Percentiles rank a stretch among this genome's conserved stretches.
Conservation (phyloP, 2,113 vertebrate species). For the Taxidea taxus region DNA sequence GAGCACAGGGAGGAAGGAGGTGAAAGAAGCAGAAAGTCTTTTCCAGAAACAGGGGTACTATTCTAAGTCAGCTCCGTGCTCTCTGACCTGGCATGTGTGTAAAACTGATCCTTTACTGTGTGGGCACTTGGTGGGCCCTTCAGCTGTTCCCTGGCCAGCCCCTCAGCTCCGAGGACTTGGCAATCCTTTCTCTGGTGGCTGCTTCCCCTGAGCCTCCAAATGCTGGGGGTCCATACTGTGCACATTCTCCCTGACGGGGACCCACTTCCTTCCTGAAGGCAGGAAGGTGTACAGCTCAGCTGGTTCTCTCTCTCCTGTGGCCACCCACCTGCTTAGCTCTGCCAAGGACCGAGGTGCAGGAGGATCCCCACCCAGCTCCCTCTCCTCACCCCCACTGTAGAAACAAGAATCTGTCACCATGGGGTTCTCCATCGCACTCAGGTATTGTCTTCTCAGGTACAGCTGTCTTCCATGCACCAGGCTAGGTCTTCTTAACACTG, state of each 20-base stretch:
- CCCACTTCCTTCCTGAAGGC: neutral
- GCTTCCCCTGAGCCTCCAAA: neutral
- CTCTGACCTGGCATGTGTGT: fast-evolving
- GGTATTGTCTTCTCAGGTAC: fast-evolving
- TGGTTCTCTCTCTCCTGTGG: neutral
- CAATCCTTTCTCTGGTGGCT: neutral
- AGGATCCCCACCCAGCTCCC: neutral
- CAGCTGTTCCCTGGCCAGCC: neutral
- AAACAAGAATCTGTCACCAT: neutral
- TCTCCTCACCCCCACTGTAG: neutral
- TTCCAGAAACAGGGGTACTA: fast-evolving
- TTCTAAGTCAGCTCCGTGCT: neutral
- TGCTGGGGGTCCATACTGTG: neutral
- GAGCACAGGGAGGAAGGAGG: neutral
- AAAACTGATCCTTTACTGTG: neutral
- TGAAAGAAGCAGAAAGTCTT: neutral
- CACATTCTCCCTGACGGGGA: neutral
- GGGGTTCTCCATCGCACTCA: fast-evolving
- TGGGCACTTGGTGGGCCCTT: neutral
- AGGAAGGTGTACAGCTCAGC: no score
- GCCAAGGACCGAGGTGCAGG: neutral
- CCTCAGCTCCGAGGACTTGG: neutral
- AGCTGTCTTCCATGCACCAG: fast-evolving
- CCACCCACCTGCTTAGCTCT: neutral
- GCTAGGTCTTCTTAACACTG: neutral